A percentile compares a stretch with the other conserved stretches of the same genome.
Conservation (phyloP, 2,113 vertebrate genomes). For the Polyodon spathula region DNA sequence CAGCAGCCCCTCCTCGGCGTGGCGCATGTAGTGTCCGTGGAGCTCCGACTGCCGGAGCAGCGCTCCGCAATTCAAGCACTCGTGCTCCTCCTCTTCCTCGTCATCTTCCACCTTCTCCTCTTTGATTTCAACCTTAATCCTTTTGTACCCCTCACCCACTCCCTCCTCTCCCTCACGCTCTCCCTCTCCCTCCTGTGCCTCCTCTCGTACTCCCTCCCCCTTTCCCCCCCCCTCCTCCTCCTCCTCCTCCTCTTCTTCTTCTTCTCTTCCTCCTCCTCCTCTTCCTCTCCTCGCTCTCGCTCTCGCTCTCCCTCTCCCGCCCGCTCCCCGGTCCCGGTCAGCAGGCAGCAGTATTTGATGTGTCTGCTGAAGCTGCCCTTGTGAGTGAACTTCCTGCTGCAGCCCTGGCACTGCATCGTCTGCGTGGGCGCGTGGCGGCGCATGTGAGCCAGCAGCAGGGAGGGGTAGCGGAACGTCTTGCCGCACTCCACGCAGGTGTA, state of each 20-base stretch:
- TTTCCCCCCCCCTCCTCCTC: no score
- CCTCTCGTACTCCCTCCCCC: no score
- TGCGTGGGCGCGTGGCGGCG: background rate
- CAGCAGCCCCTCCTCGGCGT: background rate
- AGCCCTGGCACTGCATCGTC: background rate
- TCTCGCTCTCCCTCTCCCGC: background rate
- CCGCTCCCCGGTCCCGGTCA: background rate
- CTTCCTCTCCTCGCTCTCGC: no score
- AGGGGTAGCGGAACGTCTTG: background rate
- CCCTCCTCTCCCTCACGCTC: no score
- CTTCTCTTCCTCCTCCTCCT: background rate
- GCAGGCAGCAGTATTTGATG: background rate
- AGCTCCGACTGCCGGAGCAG: background rate
- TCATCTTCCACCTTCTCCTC: background rate
- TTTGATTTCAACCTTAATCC: no score
- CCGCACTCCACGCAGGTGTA: background rate
- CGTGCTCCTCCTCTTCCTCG: background rate
- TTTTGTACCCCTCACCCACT: no score
- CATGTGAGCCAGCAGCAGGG: background rate
- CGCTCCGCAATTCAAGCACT: background rate
- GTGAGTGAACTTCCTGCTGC: background rate
- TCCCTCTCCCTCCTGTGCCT: no score
- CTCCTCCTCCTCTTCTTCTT: no score
- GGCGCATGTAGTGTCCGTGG: background rate
- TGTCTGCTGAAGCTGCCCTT: background rate